Evolutionary conservation across 2,113 vertebrate genomes (phyloP).

Genomic region (Oriolus oriolus): DNA sequence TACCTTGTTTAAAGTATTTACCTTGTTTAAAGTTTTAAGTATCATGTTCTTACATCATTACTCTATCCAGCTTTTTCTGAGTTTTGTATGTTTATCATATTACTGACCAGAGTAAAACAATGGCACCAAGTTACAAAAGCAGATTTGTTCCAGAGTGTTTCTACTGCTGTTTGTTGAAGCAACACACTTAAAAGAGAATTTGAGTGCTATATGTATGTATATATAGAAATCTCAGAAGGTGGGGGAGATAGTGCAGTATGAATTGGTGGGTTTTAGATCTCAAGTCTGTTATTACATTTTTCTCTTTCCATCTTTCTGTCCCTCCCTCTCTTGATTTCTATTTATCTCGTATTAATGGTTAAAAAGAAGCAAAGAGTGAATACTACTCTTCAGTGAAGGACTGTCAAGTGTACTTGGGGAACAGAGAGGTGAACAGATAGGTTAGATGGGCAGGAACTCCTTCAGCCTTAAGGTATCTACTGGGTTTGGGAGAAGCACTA

Average conservation of each 20-base stretch:
- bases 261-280: background rate
- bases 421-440: background rate
- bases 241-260: background rate
- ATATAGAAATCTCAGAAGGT: background rate
- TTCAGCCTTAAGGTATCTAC: background rate
- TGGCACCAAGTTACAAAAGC: background rate
- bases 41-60: background rate
- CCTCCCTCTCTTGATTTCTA: background rate
- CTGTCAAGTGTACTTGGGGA: background rate
- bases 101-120: background rate
- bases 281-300: background rate
- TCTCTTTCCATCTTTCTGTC: background rate
- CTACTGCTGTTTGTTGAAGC: background rate
- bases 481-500: background rate
- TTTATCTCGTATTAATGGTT: background rate
- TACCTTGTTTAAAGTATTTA: background rate
- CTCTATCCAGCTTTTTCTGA: background rate
- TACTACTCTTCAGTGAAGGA: background rate
- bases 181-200: background rate
- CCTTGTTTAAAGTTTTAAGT: background rate
- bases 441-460: background rate
- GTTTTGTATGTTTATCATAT: background rate
- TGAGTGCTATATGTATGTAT: background rate
- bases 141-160: background rate
- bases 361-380: background rate